Conservation (phyloP, 2,797 vertebrate species). For the Menidia menidia region DNA sequence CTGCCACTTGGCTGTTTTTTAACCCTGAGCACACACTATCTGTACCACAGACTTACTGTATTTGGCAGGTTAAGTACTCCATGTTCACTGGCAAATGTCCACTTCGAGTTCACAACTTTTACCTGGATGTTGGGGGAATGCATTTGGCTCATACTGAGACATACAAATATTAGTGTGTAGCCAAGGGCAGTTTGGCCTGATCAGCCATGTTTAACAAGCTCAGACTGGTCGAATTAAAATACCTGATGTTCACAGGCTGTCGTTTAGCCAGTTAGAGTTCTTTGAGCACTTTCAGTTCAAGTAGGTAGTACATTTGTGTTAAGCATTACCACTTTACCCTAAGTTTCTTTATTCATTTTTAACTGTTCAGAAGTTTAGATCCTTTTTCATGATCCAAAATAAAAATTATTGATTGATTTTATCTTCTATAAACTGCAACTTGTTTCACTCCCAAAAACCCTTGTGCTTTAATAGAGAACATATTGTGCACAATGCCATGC, state of each 20-base stretch:
- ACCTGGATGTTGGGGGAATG: slow-evolving; percentile 60
- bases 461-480: too few relatives aligned
- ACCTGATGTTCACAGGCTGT: slow-evolving; percentile 78
- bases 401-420: too few relatives aligned
- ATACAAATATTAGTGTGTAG: slow-evolving; percentile 61
- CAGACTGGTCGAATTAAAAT: slow-evolving; percentile 65
- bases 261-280: slow-evolving; percentile 45
- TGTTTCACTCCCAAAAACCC: too few relatives aligned
- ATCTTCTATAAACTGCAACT: too few relatives aligned
- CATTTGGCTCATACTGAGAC: slow-evolving; percentile 56
- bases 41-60: slow-evolving; percentile 73
- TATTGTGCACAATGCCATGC: too few relatives aligned
- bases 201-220: slow-evolving; percentile 68
- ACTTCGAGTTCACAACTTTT: slow-evolving; percentile 67
- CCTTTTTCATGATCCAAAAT: too few relatives aligned
- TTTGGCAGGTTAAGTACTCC: slow-evolving; percentile 58
- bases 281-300: slow-evolving; percentile 42
- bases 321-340: neutral
- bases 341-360: neutral
- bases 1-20: slow-evolving; percentile 73
- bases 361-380: too few relatives aligned
- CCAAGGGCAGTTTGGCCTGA: slow-evolving; percentile 75
- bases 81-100: slow-evolving; percentile 60
- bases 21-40: slow-evolving; percentile 62
- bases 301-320: neutral